Conservation (phyloP, 2,113 vertebrate genomes). For the Thunnus thynnus region DNA sequence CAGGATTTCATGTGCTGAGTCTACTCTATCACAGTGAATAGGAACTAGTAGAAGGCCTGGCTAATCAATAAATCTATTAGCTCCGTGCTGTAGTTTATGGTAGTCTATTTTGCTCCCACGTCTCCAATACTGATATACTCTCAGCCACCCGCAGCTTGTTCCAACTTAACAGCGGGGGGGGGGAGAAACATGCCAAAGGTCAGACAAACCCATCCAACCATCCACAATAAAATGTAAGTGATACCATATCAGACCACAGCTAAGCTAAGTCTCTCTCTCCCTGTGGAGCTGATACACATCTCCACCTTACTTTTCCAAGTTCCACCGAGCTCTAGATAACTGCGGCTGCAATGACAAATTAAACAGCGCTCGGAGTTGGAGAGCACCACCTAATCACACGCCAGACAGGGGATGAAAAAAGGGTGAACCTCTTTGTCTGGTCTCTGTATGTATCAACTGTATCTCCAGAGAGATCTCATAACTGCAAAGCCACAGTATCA, state of each 20-base stretch:
- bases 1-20: conserved; percentile 53
- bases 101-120: conserved; percentile 52
- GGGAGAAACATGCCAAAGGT: conserved; percentile 17
- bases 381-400: conserved; percentile 58
- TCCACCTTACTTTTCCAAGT: conserved; percentile 9
- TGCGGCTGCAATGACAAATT: conserved; percentile 65
- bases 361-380: conserved; percentile 60
- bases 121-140: conserved; percentile 42
- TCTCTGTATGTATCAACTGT: conserved; percentile 41
- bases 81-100: conserved; percentile 66
- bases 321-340: conserved; percentile 36
- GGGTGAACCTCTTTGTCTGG: conserved; percentile 24
- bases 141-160: conserved; percentile 5
- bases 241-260: conserved; percentile 45
- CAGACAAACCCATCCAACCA: conserved; percentile 7
- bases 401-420: conserved; percentile 24
- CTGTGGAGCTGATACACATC: conserved; percentile 49
- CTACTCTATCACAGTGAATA: conserved; percentile 55
- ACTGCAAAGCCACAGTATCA: conserved; percentile 22
- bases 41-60: conserved; percentile 41
- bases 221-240: conserved; percentile 40
- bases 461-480: conserved; percentile 57
- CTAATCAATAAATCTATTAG: conserved; percentile 80
- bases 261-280: conserved; percentile 2
- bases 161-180: background rate